phyloP scores from a whole-genome alignment of 2,888 invertebrate species.

The Macrophya alboannulata region DNA sequence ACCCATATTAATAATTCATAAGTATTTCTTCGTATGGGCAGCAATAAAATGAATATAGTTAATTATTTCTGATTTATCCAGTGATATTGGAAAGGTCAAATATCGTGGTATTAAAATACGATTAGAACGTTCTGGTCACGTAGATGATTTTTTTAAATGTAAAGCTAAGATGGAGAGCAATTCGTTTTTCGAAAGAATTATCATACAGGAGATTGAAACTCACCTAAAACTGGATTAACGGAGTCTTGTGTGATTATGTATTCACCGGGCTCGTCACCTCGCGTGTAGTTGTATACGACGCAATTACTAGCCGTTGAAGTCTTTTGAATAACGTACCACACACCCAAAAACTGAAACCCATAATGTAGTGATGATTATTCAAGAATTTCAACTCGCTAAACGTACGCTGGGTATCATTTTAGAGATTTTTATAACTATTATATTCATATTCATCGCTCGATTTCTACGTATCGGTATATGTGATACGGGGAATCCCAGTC shows the following conservation, averaged over 20 bases:
- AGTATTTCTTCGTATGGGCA: constrained; percentile 11
- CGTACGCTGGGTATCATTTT: neutral
- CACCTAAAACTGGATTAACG: constrained; percentile 82
- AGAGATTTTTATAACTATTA: neutral
- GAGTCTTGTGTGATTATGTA: constrained; percentile 88
- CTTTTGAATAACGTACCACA: constrained; percentile 92
- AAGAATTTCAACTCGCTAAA: neutral
- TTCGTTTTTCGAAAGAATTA: neutral
- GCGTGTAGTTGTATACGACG: constrained; percentile 90
- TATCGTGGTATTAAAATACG: neutral
- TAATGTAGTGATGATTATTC: neutral
- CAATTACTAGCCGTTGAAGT: constrained; percentile 91
- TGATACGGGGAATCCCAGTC: neutral
- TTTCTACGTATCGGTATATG: neutral
- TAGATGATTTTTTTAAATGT: neutral
- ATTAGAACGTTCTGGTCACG: neutral
- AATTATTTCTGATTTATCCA: neutral
- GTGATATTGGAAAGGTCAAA: neutral
- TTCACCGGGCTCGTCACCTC: constrained; percentile 86
- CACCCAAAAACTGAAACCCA: constrained; percentile 86
- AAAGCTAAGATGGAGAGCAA: neutral
- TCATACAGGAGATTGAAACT: constrained; percentile 49
- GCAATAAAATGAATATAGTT: too few relatives aligned
- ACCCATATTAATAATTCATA: neutral
- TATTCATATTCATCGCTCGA: neutral